Percentiles rank a stretch among this genome's conserved stretches.
Evolutionary conservation across 2,888 invertebrate species (phyloP).

Genomic region (Ormyrus pomaceus): DNA sequence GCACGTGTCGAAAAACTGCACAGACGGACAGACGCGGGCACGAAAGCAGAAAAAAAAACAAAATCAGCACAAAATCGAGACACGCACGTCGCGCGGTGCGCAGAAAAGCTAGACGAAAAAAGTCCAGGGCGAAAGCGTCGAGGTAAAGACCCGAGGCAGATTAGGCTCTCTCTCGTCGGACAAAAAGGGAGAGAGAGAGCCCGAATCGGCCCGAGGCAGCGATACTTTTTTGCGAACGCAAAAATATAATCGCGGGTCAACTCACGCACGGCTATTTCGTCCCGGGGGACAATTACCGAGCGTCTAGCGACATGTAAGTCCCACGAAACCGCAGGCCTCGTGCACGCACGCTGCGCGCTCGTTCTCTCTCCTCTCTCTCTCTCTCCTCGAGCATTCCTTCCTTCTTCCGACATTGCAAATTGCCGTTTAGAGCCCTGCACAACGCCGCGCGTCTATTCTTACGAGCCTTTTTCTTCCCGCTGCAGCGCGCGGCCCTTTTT

Average conservation of each 20-base stretch:
- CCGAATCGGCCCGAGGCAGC: conserved; percentile 2
- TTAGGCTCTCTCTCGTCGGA: neutral
- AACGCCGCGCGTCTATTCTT: conserved; percentile 48
- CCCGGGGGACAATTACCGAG: conserved; percentile 47
- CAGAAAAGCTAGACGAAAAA: neutral
- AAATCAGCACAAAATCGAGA: neutral
- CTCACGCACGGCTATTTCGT: conserved; percentile 38
- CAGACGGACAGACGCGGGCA: neutral
- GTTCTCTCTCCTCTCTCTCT: neutral
- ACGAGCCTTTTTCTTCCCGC: conserved; percentile 7
- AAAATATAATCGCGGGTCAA: conserved; percentile 1
- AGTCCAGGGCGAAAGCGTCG: neutral
- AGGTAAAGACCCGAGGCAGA: neutral
- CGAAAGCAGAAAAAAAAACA: no score
- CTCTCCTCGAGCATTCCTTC: conserved; percentile 42
- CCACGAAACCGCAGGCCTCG: conserved; percentile 44
- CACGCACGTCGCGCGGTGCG: conserved; percentile 12
- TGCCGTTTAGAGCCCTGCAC: conserved; percentile 49
- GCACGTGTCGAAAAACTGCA: no score
- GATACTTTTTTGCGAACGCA: conserved; percentile 40
- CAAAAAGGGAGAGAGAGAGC: neutral
- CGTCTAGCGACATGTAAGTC: conserved; percentile 36
- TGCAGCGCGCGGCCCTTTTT: conserved; percentile 14
- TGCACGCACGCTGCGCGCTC: neutral
- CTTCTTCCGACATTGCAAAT: conserved; percentile 57